Base-by-base conservation (phyloP, 1,140 invertebrate species). In the Campoletis sonorensis region DNA sequence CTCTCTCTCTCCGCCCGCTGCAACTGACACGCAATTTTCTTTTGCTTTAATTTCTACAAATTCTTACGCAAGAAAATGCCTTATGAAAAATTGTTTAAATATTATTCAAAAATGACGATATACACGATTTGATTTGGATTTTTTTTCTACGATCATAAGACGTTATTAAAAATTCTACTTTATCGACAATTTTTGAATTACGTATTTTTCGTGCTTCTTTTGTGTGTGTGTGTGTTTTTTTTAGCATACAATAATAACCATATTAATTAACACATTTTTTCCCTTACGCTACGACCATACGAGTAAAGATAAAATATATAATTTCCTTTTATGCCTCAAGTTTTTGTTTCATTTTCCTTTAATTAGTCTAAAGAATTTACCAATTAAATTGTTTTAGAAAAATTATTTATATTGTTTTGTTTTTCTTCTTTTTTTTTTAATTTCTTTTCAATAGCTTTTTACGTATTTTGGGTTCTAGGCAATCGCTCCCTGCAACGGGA, bases 261-360 rank as follows among this genome's bases (percentile, higher is more conserved):
- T 58, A 58, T 58, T 58, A 5, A 23, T 5, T 11, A 58, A 11
- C 54, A 58, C 54, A 23, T 8, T 58, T 58, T 58, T 58, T 18
- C 18, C 40, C 40, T 45, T 45, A 58, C 54, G 54, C 54, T 4
- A 58, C 21, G n/a, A 23, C 21, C 21, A n/a, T 58, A 89, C 90
- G 85, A 91, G 89, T 88, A 90, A 10, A 58, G 54, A 23, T 58
- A 91, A 91, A 91, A 91, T 91, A 91, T 91, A 91, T 90, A 71
- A 71, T 91, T 91, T 90, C 83, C 86, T 88, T 90, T 87, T 82
- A 83, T 82, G 82, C 83, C 68, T 87, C 71, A n/a, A 80, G 79
- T n/a, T 33, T 7, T 1, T 77, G 82, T 82, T 75, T 82, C 77
- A 82, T 80, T 84, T 80, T 77, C 86, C n/a, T n/a, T 78, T 78